Evolutionary conservation across 2,888 invertebrate species (phyloP).

Genomic region (Cheilosia vulpina): DNA sequence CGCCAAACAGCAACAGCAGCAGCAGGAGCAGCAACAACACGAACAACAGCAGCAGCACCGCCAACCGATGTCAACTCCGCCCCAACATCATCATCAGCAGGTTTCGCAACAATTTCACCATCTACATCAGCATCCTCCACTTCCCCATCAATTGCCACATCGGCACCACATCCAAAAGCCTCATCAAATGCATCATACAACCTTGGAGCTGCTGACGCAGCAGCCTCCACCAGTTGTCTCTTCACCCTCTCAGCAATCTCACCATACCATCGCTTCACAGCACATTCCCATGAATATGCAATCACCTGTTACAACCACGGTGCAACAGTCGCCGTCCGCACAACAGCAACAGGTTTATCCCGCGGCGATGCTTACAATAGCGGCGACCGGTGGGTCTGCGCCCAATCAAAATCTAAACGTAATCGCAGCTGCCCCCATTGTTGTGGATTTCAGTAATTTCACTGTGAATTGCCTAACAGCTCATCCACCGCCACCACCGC

Average conservation of each 20-base stretch:
- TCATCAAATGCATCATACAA: conserved; percentile 58
- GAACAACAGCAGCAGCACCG: conserved; percentile 60
- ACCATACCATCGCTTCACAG: conserved; percentile 50
- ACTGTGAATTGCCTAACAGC: conserved; percentile 78
- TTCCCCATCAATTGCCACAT: conserved; percentile 61
- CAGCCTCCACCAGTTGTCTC: conserved; percentile 67
- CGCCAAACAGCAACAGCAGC: conserved; percentile 78
- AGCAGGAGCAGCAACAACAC: conserved; percentile 78
- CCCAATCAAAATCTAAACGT: conserved; percentile 79
- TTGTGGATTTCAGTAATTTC: conserved; percentile 80
- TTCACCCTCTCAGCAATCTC: conserved; percentile 67
- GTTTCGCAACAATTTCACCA: conserved; percentile 73
- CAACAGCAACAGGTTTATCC: conserved; percentile 73
- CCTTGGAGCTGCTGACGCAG: conserved; percentile 70
- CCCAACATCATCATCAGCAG: conserved; percentile 64
- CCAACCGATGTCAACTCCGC: conserved; percentile 63
- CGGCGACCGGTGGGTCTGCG: conserved; percentile 76
- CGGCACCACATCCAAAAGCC: conserved; percentile 70
- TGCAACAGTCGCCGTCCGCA: conserved; percentile 73
- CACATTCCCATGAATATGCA: conserved; percentile 72
- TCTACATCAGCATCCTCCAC: conserved; percentile 75
- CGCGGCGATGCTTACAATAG: conserved; percentile 77
- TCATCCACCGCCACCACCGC: conserved; percentile 63
- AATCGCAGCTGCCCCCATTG: conserved; percentile 79
- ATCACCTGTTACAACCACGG: conserved; percentile 61